Evolutionary conservation across 1,140 invertebrate species (phyloP).

Genomic region (Macrotrachela quadricornifera): DNA sequence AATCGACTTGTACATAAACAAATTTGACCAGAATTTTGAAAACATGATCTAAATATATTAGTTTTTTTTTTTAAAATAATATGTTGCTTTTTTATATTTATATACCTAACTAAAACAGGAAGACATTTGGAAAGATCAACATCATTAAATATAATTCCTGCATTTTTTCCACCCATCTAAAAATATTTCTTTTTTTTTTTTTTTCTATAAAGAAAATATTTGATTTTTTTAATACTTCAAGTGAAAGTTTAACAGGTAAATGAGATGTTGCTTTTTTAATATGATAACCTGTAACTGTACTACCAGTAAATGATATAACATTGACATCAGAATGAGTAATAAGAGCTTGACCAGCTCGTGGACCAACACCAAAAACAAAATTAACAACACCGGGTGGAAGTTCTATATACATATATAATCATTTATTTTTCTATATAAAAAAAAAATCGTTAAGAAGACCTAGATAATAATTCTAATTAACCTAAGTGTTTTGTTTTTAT

Average conservation of each 20-base stretch:
- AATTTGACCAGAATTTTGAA: conserved; percentile 40
- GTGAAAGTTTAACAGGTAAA: conserved; percentile 36
- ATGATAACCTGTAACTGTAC: conserved; percentile 33
- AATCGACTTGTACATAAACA: conserved; percentile 39
- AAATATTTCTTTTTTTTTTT: conserved; percentile 1
- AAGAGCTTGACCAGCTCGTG: conserved; percentile 33
- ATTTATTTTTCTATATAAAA: too few species aligned
- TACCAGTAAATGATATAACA: conserved; percentile 36
- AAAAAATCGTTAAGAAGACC: too few species aligned
- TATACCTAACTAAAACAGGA: too few species aligned
- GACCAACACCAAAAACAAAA: conserved; percentile 37
- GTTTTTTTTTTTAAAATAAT: conserved; percentile 37
- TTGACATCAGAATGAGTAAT: conserved; percentile 34
- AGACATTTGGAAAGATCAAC: conserved; percentile 34
- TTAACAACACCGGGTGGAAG: conserved; percentile 39
- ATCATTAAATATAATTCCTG: conserved; percentile 37
- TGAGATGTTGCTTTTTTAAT: conserved; percentile 31
- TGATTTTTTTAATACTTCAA: background rate
- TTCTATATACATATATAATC: too few species aligned
- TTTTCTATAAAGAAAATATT: too few species aligned
- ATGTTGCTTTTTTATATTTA: conserved; percentile 31
- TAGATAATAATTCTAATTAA: too few species aligned
- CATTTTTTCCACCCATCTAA: conserved; percentile 41
- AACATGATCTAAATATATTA: conserved; percentile 29
- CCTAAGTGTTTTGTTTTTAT: too few species aligned